Conservation (phyloP, 2,113 vertebrate species). For the Oncorhynchus masou region DNA sequence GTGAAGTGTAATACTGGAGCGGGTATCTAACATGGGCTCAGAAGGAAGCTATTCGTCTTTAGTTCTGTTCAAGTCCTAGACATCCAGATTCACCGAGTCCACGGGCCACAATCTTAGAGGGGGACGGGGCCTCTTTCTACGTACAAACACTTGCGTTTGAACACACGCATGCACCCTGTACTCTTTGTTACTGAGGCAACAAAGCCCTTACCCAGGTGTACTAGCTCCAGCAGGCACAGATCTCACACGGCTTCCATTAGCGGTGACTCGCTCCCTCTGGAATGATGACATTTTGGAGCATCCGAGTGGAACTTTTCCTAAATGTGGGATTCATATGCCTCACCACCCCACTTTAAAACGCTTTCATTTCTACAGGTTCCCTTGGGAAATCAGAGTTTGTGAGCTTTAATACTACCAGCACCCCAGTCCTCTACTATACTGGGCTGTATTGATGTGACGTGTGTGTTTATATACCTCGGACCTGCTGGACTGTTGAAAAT, state of each 20-base stretch:
- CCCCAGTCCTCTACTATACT: not conserved
- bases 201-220: slow-evolving; percentile 21
- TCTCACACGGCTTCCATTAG: slow-evolving; percentile 67
- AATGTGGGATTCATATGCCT: slow-evolving; percentile 47
- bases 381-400: slow-evolving; percentile 43
- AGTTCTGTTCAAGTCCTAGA: not conserved
- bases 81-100: not conserved
- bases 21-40: too few relatives aligned
- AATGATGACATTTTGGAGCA: slow-evolving; percentile 59
- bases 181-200: slow-evolving; percentile 18
- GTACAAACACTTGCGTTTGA: not conserved
- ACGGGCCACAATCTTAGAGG: slow-evolving; percentile 18
- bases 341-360: not conserved
- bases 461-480: too few relatives aligned
- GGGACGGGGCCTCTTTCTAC: slow-evolving; percentile 11
- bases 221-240: not conserved
- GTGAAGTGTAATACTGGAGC: not conserved
- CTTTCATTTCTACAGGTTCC: slow-evolving; percentile 27
- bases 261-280: slow-evolving; percentile 56
- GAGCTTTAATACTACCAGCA: not conserved
- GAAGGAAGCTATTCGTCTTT: too few relatives aligned
- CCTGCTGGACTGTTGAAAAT: not conserved
- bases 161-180: not conserved
- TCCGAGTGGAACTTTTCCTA: slow-evolving; percentile 51
- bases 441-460: not conserved